Evolutionary conservation across 1,140 invertebrate species (phyloP).

Genomic region (Papilio polyxenes): DNA sequence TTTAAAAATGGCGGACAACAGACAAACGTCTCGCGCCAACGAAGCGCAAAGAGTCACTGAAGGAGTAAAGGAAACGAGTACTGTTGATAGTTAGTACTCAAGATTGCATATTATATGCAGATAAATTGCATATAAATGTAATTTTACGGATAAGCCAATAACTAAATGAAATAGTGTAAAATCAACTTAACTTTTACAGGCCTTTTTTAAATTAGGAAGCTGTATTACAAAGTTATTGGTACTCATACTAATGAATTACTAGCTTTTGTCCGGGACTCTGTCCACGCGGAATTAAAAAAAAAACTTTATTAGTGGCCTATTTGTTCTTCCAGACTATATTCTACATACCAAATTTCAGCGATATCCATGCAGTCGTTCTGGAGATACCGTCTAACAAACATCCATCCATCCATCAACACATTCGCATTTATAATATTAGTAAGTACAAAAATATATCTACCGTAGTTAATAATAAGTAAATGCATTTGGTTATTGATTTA

Average conservation of each 20-base stretch:
- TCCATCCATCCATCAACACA: no score
- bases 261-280: no score
- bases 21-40: slow-evolving; percentile 50
- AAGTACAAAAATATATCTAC: no score
- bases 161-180: not conserved
- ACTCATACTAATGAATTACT: not conserved
- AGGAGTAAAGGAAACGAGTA: slow-evolving; percentile 41
- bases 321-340: no score
- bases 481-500: no score
- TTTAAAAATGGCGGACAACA: slow-evolving; percentile 56
- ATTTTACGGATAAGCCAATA: slow-evolving; percentile 11
- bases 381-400: no score
- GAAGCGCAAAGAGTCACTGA: slow-evolving; percentile 61
- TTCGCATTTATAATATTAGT: no score
- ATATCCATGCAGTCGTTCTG: no score
- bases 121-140: slow-evolving; percentile 8
- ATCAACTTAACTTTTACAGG: not conserved
- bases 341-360: no score
- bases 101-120: slow-evolving; percentile 31
- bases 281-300: no score
- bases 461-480: no score
- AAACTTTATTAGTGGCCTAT: no score
- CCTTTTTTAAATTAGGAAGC: not conserved
- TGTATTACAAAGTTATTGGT: not conserved
- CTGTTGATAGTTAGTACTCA: not conserved